Percentiles rank a stretch among this genome's conserved stretches.
Evolutionary conservation across 30 jellyfish, hydroid and myxozoan species (phyloP).

Genomic region (Nemopilema nomurai): DNA sequence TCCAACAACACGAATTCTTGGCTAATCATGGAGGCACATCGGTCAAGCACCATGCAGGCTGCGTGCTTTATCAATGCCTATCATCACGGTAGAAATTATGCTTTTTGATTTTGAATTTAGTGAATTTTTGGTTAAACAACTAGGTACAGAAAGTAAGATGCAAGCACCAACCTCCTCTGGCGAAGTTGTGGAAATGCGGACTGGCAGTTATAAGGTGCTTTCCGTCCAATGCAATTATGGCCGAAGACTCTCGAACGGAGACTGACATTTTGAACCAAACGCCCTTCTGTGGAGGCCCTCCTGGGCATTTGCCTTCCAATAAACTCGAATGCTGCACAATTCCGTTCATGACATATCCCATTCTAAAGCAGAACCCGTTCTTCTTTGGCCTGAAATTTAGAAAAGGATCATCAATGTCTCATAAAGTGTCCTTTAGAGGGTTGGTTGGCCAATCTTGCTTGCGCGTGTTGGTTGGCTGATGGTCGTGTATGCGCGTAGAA

Average conservation of each 20-base stretch:
- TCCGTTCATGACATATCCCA: slow-evolving; percentile 80
- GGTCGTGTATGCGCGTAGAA: no score
- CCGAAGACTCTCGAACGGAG: slow-evolving; percentile 50
- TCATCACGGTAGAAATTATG: no score
- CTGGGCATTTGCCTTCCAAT: slow-evolving; percentile 67
- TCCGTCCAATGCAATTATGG: slow-evolving; percentile 54
- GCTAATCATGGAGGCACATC: no score
- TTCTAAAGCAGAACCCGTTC: slow-evolving; percentile 54
- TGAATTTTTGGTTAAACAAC: no score
- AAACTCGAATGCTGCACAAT: slow-evolving; percentile 62
- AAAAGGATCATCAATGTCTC: not conserved
- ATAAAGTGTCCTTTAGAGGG: not conserved
- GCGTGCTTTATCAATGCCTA: no score
- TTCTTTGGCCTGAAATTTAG: slow-evolving; percentile 51
- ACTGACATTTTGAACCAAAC: slow-evolving; percentile 71
- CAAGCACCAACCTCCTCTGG: slow-evolving; percentile 70
- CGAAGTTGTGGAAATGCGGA: slow-evolving; percentile 68
- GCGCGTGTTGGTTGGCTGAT: not conserved
- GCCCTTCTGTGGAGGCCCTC: slow-evolving; percentile 72
- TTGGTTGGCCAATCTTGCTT: not conserved
- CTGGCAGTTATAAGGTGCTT: slow-evolving; percentile 61
- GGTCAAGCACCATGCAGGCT: no score
- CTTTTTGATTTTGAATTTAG: no score
- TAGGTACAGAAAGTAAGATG: not conserved
- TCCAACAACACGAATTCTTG: no score